Evolutionary conservation across 2,888 invertebrate genomes (phyloP).

Genomic region (Ethmia dodecea): DNA sequence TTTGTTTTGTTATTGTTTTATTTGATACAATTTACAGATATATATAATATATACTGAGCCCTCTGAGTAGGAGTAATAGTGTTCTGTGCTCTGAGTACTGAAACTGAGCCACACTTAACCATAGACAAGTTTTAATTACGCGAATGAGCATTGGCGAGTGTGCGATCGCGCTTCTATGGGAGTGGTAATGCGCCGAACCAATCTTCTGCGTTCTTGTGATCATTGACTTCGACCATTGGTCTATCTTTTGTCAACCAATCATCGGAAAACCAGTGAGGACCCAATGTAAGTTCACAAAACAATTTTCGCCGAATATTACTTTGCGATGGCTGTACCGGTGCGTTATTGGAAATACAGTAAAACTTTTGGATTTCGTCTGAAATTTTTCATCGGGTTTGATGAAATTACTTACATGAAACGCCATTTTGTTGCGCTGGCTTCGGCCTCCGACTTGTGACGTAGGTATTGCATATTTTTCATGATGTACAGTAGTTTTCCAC

Average conservation of each 20-base stretch:
- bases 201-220: slow-evolving; percentile 86
- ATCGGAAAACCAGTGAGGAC: slow-evolving; percentile 85
- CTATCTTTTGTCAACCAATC: slow-evolving; percentile 93
- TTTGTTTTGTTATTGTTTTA: too few relatives aligned
- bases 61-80: too few relatives aligned
- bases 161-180: slow-evolving; percentile 69
- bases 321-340: slow-evolving; percentile 38
- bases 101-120: too few relatives aligned
- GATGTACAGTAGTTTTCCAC: slow-evolving; percentile 17
- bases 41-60: too few relatives aligned
- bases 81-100: too few relatives aligned
- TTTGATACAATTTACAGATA: too few relatives aligned
- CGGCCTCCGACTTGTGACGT: slow-evolving; percentile 59
- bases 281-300: slow-evolving; percentile 72
- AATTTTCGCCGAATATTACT: slow-evolving; percentile 52
- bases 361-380: slow-evolving; percentile 25
- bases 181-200: slow-evolving; percentile 81
- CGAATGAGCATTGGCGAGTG: slow-evolving; percentile 58
- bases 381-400: slow-evolving; percentile 29
- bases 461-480: slow-evolving; percentile 24
- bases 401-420: slow-evolving; percentile 63
- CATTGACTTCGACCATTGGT: slow-evolving; percentile 90
- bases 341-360: slow-evolving; percentile 26
- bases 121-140: slow-evolving; percentile 68
- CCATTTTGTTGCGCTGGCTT: slow-evolving; percentile 68